Evolutionary conservation across 2,797 vertebrate genomes (phyloP), one percentile per base, ranked within the genome.

Genomic region (Pachyuromys duprasi): DNA sequence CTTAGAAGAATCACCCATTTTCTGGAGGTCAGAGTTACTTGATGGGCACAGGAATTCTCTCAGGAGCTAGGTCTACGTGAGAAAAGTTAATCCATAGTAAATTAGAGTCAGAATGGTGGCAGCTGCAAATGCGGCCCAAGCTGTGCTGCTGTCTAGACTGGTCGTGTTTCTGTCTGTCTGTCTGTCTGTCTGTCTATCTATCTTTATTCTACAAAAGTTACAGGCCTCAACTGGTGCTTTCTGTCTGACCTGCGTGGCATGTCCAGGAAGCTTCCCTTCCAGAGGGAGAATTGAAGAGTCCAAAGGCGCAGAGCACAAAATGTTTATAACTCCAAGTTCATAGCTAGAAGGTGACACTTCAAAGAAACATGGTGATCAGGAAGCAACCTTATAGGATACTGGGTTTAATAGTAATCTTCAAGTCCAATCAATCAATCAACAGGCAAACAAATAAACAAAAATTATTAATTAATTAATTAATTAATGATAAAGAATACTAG

Each of bases 301-400:
- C 31, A 13, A 8, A 8, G 39, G 45, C 15, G 4, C 33, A 57
- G 65, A 4, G 11, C 72, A 69, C 26, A 2, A 49, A 62, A 36
- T 28, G 31, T 80, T 93, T 76, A 45, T 33, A 65, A 90, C 86
- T 93, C 69, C 24, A 92, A 91, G 60, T 78, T 83, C 42, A 78
- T 31, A 42, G 33, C 36, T 63, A 79, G 4, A 4, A 80, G 28
- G 31, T 79, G 28, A 57, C 62, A 76, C 89, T 90, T 90, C 65
- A 90, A 88, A 88, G 74, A 31, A 74, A 87, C 89, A 86, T 2
- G 53, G 26, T 63, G 81, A 90, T 49, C 89, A 92, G 36, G n/a
- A 24, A 86, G n/a, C 26, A 42, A 42, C 75, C 6, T 13, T n/a
- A 90, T 39, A 57, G 74, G 86, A 67, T 88, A 75, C 8, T 53